Evolutionary conservation across 2,797 vertebrate genomes (phyloP).

Genomic region (Semotilus atromaculatus): DNA sequence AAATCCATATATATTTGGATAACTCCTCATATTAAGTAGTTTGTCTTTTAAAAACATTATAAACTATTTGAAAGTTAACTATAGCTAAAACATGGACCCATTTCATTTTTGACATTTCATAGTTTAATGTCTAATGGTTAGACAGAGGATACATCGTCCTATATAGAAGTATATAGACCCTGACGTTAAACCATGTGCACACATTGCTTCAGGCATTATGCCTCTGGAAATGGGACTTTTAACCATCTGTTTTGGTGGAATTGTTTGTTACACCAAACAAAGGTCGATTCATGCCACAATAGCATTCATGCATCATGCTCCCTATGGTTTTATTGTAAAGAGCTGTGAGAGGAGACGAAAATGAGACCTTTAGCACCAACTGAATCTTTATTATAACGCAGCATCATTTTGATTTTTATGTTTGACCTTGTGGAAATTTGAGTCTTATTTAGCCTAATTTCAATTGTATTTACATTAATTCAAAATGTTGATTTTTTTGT

Average conservation of each 20-base stretch:
- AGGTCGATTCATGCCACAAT: slow-evolving; percentile 5
- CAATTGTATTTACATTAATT: not conserved
- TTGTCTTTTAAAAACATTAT: not conserved
- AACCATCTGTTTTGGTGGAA: slow-evolving; percentile 46
- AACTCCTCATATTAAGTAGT: not conserved
- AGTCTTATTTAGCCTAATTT: not conserved
- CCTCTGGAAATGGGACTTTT: slow-evolving; percentile 47
- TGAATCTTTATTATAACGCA: not conserved
- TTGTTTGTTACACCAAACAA: slow-evolving; percentile 24
- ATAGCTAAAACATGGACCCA: not conserved
- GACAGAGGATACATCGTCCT: not conserved
- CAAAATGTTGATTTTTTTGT: slow-evolving; percentile 33
- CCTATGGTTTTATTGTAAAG: slow-evolving; percentile 8
- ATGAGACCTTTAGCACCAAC: not conserved
- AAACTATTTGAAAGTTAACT: not conserved
- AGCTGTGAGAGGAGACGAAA: not conserved
- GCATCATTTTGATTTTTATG: not conserved
- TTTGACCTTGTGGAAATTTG: not conserved
- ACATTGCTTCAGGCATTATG: slow-evolving; percentile 31
- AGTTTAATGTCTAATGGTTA: not conserved
- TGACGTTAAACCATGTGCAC: slow-evolving; percentile 2
- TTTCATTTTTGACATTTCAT: not conserved
- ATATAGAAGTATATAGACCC: not conserved
- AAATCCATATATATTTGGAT: not conserved
- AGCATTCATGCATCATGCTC: not conserved